Evolutionary conservation across 2,797 vertebrate genomes (phyloP), one percentile per base, ranked within the genome.

Genomic region (Pantherophis alleghaniensis): DNA sequence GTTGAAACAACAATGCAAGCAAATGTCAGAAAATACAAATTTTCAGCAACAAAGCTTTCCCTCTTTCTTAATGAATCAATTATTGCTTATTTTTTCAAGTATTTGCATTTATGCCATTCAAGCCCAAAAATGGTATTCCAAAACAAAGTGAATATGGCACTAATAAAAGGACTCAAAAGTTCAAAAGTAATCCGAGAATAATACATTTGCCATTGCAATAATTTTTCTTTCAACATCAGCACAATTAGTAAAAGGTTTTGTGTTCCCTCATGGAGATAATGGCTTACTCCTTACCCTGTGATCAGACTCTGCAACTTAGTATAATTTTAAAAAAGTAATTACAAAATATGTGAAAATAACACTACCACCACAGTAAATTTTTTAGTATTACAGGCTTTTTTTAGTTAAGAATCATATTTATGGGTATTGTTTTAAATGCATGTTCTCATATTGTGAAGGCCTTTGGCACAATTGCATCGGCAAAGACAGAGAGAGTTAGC

Each of bases 1-100:
- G 95, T 94, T 92, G 95, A 95, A 93, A 92, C 92, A 86, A 89
- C 56, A 88, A 89, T 92, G 88, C 88, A 95, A 57, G 0, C 87
- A 93, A 94, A 92, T 93, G 89, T 89, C 61, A 94, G 90, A 89
- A 79, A 79, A 86, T 74, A 66, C 86, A 96, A 92, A 93, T 92
- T 96, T 94, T 57, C 87, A 28, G 92, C 86, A 56, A 93, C 88
- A 92, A 95, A 26, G 51, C 57, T 86, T 86, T 83, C 91, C 63
- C 0, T 1, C 24, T 92, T 91, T 93, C 60, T 91, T 69, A 86
- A 90, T 94, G 94, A 56, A 63, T 37, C 13, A 91, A 57, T 94
- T 95, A 96, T 89, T 94, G 93, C 93, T 95, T 92, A 91, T 94
- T 90, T 94, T 90, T 92, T 94, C 90, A 95, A 96, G 94, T 51